Conservation (phyloP, 1,140 invertebrate species). For the Zaprionus inermis region DNA sequence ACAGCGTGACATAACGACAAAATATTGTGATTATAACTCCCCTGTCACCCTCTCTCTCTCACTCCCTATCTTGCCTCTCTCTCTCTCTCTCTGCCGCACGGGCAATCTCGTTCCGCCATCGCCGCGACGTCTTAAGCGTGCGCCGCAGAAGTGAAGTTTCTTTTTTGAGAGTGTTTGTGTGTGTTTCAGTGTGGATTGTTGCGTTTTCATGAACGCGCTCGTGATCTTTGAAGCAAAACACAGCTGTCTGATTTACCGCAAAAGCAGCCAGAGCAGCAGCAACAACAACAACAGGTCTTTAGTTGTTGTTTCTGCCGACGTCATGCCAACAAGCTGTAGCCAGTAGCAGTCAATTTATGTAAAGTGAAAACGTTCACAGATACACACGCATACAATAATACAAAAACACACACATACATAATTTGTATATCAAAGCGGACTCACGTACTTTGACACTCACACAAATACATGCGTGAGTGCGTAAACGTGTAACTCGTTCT, state of each 20-base stretch:
- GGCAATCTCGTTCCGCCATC: too few species aligned
- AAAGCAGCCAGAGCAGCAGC: constrained; percentile 50
- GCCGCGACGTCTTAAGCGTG: neutral
- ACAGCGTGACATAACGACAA: constrained; percentile 70
- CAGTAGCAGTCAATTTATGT: constrained; percentile 68
- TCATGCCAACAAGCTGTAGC: constrained; percentile 64
- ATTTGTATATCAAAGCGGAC: constrained; percentile 7
- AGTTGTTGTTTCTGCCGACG: constrained; percentile 53
- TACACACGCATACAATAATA: constrained; percentile 12
- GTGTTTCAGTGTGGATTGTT: neutral
- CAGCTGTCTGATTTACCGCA: constrained; percentile 69
- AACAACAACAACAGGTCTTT: constrained; percentile 42
- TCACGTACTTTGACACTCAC: constrained; percentile 14
- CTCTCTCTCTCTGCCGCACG: neutral
- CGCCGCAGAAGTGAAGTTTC: constrained; percentile 33
- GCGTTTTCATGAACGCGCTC: constrained; percentile 79
- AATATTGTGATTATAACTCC: constrained; percentile 71
- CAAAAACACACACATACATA: constrained; percentile 22
- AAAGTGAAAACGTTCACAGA: constrained; percentile 58
- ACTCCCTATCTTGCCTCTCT: neutral
- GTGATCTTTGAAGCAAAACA: constrained; percentile 82
- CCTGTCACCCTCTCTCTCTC: neutral
- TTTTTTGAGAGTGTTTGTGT: constrained; percentile 45
- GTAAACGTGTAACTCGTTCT: constrained; percentile 47
- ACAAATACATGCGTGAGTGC: constrained; percentile 6